Percentiles rank a stretch among this genome's conserved stretches.
phyloP scores from a whole-genome alignment of 2,888 invertebrate genomes.

The Ectobius pallidus region DNA sequence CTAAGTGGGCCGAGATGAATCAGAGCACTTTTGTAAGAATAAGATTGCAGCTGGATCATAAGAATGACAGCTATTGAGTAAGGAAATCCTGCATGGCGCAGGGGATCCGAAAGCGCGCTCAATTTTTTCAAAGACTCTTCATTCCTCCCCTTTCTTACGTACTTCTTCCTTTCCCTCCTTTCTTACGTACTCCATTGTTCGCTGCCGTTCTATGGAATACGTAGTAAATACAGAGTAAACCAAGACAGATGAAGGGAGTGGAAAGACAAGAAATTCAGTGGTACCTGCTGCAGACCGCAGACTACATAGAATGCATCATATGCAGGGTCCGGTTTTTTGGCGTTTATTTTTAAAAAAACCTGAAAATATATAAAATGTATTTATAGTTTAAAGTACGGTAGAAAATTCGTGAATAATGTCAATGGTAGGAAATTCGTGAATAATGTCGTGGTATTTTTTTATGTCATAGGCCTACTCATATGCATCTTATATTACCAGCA shows the following conservation, averaged over 20 bases:
- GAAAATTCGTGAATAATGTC: too few relatives aligned
- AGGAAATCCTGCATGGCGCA: background rate
- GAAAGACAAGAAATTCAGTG: too few relatives aligned
- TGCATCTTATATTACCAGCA: too few relatives aligned
- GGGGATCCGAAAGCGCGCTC: background rate
- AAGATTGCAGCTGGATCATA: background rate
- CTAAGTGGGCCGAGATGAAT: background rate
- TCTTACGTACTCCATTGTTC: background rate
- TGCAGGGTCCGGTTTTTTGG: too few relatives aligned
- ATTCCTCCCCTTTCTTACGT: background rate
- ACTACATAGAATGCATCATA: too few relatives aligned
- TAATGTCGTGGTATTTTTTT: too few relatives aligned
- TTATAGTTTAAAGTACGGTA: too few relatives aligned
- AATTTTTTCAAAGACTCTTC: background rate
- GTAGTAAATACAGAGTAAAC: conserved; percentile 15
- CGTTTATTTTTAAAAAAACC: too few relatives aligned
- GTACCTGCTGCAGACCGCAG: too few relatives aligned
- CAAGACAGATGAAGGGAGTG: background rate
- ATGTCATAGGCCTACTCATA: too few relatives aligned
- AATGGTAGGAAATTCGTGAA: too few relatives aligned
- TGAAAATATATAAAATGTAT: too few relatives aligned
- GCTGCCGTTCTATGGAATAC: background rate
- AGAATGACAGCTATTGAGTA: conserved; percentile 22
- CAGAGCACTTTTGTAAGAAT: background rate
- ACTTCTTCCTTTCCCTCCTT: conserved; percentile 6